These are phyloP conservation scores for human (Homo sapiens) DNA, from an alignment of 2,113 vertebrate species.

Conservation along the genomic window DNA sequence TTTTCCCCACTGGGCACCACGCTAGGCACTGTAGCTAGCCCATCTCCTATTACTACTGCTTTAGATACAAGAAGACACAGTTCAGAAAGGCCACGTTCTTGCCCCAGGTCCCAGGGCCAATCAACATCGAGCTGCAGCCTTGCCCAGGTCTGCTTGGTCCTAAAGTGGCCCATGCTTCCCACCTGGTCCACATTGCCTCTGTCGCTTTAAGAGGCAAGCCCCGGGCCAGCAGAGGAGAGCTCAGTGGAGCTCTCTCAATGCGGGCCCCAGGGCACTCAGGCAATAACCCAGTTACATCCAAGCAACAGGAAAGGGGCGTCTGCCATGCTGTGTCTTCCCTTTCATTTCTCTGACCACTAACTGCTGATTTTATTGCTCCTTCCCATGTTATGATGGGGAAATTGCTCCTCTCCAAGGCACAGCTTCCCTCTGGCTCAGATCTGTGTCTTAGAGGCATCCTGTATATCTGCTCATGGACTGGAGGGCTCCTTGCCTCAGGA, in stretches of 20 bases:
- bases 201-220: neutral
- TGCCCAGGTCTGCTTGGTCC: neutral
- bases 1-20: neutral
- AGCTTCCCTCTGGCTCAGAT: neutral
- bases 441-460: neutral
- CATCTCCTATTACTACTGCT: neutral
- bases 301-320: neutral
- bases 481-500: neutral
- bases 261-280: neutral
- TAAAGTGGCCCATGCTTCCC: no score
- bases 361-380: neutral
- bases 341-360: neutral
- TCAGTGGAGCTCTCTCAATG: neutral
- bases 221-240: neutral
- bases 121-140: neutral
- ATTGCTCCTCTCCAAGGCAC: neutral
- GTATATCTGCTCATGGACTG: rapidly evolving
- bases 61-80: neutral
- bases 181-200: neutral
- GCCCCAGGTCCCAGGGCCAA: neutral
- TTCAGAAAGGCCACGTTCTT: neutral
- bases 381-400: neutral
- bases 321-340: neutral
- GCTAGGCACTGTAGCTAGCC: neutral
- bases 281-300: slow-evolving; percentile 28